A percentile compares a stretch with the other conserved stretches of the same genome.
phyloP scores from a whole-genome alignment of 2,113 vertebrate species.

The Laticauda laticaudata region DNA sequence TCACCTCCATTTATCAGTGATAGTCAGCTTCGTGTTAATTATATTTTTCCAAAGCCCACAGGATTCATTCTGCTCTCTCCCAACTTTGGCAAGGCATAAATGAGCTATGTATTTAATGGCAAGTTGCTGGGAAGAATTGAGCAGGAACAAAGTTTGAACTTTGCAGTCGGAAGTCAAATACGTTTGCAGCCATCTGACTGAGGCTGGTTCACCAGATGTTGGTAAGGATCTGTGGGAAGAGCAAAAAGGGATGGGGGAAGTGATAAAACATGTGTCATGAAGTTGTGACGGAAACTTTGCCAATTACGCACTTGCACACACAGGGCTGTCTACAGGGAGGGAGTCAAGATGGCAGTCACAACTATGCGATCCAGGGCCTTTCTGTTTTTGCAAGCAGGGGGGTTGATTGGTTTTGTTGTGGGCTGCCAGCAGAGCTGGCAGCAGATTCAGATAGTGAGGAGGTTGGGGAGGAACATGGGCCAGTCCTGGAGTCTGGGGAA shows the following conservation, averaged over 20 bases:
- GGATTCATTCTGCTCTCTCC: constrained; percentile 26
- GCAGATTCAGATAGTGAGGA: too few species aligned
- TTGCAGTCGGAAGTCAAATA: not conserved
- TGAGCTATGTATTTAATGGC: constrained; percentile 28
- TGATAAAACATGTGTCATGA: not conserved
- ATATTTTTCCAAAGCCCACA: constrained; percentile 47
- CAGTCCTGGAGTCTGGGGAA: too few species aligned
- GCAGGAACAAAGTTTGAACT: constrained; percentile 31
- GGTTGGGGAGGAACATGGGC: too few species aligned
- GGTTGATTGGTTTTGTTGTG: too few species aligned
- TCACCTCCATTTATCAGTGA: constrained; percentile 62
- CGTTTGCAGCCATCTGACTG: not conserved
- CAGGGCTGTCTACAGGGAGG: too few species aligned
- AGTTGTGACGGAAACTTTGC: not conserved
- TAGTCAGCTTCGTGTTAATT: constrained; percentile 58
- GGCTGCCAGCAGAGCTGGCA: too few species aligned
- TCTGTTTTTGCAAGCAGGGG: constrained; percentile 27
- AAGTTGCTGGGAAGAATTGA: constrained; percentile 34
- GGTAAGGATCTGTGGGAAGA: not conserved
- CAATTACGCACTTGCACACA: not conserved
- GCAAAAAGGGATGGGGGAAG: not conserved
- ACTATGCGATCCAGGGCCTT: constrained; percentile 30
- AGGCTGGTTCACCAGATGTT: not conserved
- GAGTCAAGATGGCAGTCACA: not conserved
- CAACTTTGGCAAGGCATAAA: constrained; percentile 47